These are phyloP conservation scores for Proteles cristata DNA, from an alignment of 2,113 vertebrate genomes.

Conservation along the genomic window DNA sequence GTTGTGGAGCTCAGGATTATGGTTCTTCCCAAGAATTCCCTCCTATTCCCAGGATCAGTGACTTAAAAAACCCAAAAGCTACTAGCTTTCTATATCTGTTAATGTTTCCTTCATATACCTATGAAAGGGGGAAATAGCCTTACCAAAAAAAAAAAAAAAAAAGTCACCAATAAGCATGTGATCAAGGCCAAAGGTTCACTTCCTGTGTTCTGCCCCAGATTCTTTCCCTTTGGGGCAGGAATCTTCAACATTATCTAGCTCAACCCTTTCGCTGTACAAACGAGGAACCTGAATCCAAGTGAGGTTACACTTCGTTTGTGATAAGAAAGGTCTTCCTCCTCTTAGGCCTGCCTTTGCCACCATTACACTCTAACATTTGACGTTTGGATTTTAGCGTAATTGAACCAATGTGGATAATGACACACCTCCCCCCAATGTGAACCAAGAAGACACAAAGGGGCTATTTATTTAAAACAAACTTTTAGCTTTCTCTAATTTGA, in stretches of 20 bases:
- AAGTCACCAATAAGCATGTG: neutral
- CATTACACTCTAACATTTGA: neutral
- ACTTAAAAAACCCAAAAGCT: neutral
- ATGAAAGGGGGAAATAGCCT: neutral
- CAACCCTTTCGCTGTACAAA: neutral
- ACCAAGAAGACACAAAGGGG: neutral
- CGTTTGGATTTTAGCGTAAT: neutral
- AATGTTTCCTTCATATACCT: neutral
- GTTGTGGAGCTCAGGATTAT: neutral
- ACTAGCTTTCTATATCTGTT: neutral
- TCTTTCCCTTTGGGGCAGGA: neutral
- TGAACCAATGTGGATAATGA: neutral
- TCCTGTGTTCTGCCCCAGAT: neutral
- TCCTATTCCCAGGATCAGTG: neutral
- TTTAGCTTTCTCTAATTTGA: neutral
- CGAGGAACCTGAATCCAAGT: neutral
- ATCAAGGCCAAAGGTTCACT: neutral
- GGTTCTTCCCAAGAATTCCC: neutral
- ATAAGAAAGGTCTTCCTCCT: neutral
- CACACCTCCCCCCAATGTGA: accelerated
- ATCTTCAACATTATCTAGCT: neutral
- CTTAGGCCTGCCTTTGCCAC: neutral
- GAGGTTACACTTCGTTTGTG: neutral
- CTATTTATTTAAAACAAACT: neutral
- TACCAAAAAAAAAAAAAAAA: neutral